Evolutionary conservation across 2,113 vertebrate species (phyloP).

Genomic region (Scomber japonicus): DNA sequence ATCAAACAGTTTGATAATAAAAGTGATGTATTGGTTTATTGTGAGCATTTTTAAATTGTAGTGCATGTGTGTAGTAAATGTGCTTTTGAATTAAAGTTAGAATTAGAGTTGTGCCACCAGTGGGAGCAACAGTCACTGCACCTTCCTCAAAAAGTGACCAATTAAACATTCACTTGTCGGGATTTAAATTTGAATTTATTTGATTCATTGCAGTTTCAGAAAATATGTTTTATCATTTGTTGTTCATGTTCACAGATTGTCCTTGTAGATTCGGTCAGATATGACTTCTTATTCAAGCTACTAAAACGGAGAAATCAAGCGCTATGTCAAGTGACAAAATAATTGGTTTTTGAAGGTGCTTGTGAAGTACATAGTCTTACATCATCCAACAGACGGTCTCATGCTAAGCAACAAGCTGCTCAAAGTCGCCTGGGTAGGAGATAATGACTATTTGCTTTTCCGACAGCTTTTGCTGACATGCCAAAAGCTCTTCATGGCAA

Average conservation of each 20-base stretch:
- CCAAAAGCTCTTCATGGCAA: constrained; percentile 60
- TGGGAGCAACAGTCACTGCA: no score
- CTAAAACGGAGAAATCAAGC: constrained; percentile 25
- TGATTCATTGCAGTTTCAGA: background rate
- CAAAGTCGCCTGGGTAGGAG: constrained; percentile 57
- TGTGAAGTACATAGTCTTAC: constrained; percentile 60
- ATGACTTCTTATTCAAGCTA: constrained; percentile 9
- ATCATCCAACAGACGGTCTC: constrained; percentile 65
- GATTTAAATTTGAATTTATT: background rate
- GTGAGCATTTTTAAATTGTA: no score
- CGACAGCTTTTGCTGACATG: constrained; percentile 73
- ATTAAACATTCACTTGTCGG: background rate
- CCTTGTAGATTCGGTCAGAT: constrained; percentile 15
- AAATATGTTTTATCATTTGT: background rate
- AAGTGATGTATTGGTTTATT: no score
- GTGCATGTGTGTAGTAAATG: background rate
- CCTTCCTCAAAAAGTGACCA: no score
- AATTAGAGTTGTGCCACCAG: no score
- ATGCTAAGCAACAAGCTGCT: constrained; percentile 76
- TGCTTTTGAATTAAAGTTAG: background rate
- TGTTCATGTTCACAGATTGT: background rate
- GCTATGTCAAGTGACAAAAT: constrained; percentile 16
- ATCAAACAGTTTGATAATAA: no score
- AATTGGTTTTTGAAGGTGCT: constrained; percentile 52
- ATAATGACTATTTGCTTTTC: constrained; percentile 76